These are phyloP conservation scores for Neopelma chrysocephalum DNA, from an alignment of 2,797 vertebrate genomes.

Conservation along the genomic window DNA sequence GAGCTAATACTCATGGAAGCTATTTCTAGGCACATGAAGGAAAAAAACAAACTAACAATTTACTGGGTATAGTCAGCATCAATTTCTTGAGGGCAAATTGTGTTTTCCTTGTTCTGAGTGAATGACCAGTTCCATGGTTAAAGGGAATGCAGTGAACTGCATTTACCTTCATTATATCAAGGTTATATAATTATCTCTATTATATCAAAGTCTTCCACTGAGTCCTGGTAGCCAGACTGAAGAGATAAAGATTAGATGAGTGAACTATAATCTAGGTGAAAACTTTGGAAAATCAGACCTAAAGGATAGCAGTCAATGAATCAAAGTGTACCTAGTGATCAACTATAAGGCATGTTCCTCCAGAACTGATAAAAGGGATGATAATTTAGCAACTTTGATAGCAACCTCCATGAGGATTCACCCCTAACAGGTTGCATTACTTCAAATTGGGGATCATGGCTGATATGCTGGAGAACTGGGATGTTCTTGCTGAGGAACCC, in stretches of 20 bases:
- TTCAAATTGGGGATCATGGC: neutral
- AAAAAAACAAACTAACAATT: neutral
- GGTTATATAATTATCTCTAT: neutral
- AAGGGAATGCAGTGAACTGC: neutral
- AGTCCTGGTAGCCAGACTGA: neutral
- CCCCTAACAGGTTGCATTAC: neutral
- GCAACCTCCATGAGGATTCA: accelerated
- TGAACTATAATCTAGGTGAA: neutral
- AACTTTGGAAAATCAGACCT: neutral
- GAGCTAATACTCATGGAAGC: neutral
- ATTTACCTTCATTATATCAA: neutral
- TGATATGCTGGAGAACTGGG: neutral
- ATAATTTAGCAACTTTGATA: neutral
- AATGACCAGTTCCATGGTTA: neutral
- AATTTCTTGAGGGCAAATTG: neutral
- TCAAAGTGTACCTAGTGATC: neutral
- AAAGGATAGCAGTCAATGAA: neutral
- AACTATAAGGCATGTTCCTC: neutral
- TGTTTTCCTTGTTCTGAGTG: neutral
- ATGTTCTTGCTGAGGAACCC: neutral
- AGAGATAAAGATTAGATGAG: neutral
- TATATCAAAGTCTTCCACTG: neutral
- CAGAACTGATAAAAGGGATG: neutral
- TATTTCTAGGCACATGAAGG: neutral
- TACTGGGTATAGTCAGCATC: neutral